phyloP scores from a whole-genome alignment of 2,113 vertebrate species.

The Colistium nudipinnis region DNA sequence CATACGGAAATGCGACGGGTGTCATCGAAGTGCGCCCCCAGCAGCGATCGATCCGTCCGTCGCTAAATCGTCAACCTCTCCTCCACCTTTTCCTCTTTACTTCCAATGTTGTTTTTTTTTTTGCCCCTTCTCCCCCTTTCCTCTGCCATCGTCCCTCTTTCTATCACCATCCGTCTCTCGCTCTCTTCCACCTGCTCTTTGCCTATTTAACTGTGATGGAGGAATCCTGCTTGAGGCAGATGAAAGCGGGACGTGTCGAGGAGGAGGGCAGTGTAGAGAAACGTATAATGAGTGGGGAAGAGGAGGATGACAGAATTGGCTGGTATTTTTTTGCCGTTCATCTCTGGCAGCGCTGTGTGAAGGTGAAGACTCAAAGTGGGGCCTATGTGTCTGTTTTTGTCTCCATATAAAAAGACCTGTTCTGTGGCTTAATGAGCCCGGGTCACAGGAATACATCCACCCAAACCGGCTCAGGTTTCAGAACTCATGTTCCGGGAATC shows the following conservation, averaged over 20 bases:
- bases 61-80: conserved; percentile 44
- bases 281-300: conserved; percentile 30
- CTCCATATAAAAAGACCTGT: conserved; percentile 20
- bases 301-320: conserved; percentile 24
- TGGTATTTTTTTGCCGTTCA: conserved; percentile 8
- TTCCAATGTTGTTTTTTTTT: neutral
- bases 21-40: conserved; percentile 35
- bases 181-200: neutral
- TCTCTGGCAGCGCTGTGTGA: conserved; percentile 28
- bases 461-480: conserved; percentile 35
- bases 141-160: neutral
- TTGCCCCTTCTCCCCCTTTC: conserved; percentile 5
- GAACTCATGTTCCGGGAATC: conserved; percentile 32
- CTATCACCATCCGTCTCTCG: neutral
- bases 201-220: conserved; percentile 27
- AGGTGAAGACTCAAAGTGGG: conserved; percentile 48
- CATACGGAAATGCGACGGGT: conserved; percentile 48
- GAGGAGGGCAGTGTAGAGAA: neutral
- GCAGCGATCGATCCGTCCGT: conserved; percentile 50
- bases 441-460: conserved; percentile 19
- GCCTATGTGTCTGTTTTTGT: conserved; percentile 40
- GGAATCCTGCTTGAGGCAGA: conserved; percentile 25
- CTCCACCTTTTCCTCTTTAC: too few species aligned
- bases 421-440: conserved; percentile 41
- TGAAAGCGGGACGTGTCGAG: conserved; percentile 3